Percentiles rank a stretch among this genome's conserved stretches.
These are phyloP conservation scores for Ictidomys tridecemlineatus DNA, from an alignment of 2,113 vertebrate genomes.

Conservation along the genomic window DNA sequence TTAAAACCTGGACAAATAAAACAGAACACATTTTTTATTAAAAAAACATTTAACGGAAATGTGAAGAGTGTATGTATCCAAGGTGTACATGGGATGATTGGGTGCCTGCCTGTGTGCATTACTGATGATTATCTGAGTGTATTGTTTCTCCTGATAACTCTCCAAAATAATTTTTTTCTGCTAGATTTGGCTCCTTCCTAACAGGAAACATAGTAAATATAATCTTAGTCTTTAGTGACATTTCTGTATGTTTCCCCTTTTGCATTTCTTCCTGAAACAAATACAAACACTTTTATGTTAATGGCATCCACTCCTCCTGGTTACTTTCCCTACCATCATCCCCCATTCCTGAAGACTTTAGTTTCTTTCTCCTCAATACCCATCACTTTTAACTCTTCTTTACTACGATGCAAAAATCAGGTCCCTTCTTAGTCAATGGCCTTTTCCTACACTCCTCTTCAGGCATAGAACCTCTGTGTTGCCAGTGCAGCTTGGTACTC, in stretches of 20 bases:
- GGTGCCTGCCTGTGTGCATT: neutral
- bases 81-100: neutral
- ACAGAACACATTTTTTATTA: neutral
- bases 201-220: neutral
- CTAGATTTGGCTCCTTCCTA: neutral
- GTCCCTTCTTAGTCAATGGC: neutral
- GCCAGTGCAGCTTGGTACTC: neutral
- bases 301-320: neutral
- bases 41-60: neutral
- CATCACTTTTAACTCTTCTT: neutral
- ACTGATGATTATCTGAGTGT: neutral
- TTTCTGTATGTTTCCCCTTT: neutral
- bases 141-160: neutral
- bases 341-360: neutral
- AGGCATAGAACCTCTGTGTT: neutral
- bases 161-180: neutral
- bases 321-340: neutral
- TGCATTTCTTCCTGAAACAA: neutral
- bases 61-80: neutral
- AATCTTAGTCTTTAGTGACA: neutral
- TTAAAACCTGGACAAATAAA: conserved; percentile 6
- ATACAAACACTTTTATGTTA: neutral
- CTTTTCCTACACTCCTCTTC: neutral
- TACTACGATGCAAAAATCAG: neutral
- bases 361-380: neutral